Conservation (phyloP, 2,113 vertebrate species). For the Syrmaticus mikado region DNA sequence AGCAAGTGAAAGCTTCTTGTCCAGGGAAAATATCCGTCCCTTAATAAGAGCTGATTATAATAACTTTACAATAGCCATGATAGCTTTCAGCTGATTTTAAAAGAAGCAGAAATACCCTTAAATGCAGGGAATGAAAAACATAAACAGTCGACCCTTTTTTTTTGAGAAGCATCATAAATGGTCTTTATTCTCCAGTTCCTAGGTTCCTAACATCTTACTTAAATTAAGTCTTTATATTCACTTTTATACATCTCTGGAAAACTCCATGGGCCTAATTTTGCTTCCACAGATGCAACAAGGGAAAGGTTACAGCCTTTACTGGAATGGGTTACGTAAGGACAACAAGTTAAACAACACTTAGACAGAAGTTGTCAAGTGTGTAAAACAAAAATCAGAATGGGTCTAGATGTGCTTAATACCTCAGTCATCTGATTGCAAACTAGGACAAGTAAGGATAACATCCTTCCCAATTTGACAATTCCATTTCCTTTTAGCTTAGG, state of each 20-base stretch:
- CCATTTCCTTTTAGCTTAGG: conserved; percentile 55
- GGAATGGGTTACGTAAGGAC: background rate
- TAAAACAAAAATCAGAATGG: background rate
- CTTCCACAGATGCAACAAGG: background rate
- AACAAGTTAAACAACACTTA: background rate
- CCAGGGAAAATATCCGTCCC: background rate
- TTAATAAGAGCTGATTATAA: background rate
- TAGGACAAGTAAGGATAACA: conserved; percentile 27
- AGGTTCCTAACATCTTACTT: background rate
- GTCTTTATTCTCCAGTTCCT: background rate
- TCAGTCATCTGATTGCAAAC: background rate
- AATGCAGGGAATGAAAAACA: background rate
- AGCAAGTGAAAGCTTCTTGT: background rate
- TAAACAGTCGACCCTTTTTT: background rate
- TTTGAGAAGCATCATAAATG: background rate
- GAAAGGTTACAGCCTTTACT: background rate
- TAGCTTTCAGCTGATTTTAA: background rate
- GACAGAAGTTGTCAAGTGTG: background rate
- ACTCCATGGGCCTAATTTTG: background rate
- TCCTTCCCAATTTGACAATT: conserved; percentile 48
- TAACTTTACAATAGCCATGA: background rate
- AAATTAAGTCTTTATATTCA: background rate
- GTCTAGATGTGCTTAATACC: background rate
- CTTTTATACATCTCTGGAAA: background rate
- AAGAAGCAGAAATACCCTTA: background rate